Percentiles rank a stretch among this genome's conserved stretches.
Evolutionary conservation across 1,140 invertebrate species (phyloP).

Genomic region (Penaeus chinensis): DNA sequence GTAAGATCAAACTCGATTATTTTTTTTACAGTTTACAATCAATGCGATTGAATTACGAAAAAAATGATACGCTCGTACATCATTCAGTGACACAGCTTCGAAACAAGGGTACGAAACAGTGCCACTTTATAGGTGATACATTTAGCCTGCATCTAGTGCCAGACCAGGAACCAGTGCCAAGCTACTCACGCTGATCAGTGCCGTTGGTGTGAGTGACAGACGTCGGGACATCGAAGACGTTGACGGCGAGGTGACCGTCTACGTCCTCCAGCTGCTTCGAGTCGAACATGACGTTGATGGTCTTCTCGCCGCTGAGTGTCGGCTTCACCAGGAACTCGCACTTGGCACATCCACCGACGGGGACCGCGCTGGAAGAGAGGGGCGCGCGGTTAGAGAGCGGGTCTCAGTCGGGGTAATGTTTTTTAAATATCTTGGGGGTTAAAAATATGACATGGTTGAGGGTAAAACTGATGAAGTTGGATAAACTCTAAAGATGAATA

Average conservation of each 20-base stretch:
- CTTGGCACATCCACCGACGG: slow-evolving; percentile 75
- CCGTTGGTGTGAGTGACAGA: background rate
- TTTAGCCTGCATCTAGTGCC: too few species aligned
- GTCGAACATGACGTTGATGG: slow-evolving; percentile 83
- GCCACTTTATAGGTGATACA: too few species aligned
- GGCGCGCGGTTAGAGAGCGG: slow-evolving; percentile 30
- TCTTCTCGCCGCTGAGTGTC: slow-evolving; percentile 77
- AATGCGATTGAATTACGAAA: too few species aligned
- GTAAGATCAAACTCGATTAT: too few species aligned
- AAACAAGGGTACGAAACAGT: background rate
- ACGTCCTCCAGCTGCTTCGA: slow-evolving; percentile 86
- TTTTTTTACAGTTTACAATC: too few species aligned
- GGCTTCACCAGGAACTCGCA: slow-evolving; percentile 80
- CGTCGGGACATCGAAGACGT: background rate
- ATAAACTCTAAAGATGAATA: too few species aligned
- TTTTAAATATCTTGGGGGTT: background rate
- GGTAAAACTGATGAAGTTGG: too few species aligned
- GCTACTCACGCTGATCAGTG: slow-evolving; percentile 1
- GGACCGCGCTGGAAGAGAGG: slow-evolving; percentile 69
- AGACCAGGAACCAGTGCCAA: too few species aligned
- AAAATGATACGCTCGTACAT: too few species aligned
- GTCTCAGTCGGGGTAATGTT: background rate
- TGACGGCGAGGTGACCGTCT: slow-evolving; percentile 76
- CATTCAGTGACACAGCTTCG: too few species aligned
- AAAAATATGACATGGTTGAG: background rate